Conservation (phyloP, 1,140 invertebrate species). For the Maconellicoccus hirsutus region DNA sequence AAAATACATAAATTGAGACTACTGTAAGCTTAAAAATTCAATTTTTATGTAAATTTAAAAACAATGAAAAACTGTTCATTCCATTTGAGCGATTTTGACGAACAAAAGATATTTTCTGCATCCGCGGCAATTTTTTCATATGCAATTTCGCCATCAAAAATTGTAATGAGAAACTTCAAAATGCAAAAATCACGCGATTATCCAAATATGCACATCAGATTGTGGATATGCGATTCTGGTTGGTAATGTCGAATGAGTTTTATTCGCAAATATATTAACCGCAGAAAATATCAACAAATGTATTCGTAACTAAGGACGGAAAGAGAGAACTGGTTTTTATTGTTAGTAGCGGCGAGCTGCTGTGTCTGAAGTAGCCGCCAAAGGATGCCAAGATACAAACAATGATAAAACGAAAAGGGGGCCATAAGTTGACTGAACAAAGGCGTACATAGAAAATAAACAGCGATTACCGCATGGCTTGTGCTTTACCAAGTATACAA, state of each 20-base stretch:
- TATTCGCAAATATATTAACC: constrained; percentile 19
- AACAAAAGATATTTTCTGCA: too few species aligned
- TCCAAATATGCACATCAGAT: background rate
- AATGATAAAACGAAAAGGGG: constrained; percentile 21
- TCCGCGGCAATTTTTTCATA: too few species aligned
- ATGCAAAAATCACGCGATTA: background rate
- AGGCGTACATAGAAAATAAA: constrained; percentile 10
- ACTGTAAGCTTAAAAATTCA: too few species aligned
- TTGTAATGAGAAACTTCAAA: too few species aligned
- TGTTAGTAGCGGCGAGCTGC: constrained; percentile 16
- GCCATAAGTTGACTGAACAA: constrained; percentile 20
- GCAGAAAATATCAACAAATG: constrained; percentile 18
- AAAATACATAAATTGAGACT: too few species aligned
- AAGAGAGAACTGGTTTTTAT: constrained; percentile 17
- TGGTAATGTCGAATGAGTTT: constrained; percentile 10
- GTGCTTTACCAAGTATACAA: background rate
- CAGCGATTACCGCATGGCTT: background rate
- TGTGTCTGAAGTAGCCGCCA: constrained; percentile 20
- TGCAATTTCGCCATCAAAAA: too few species aligned
- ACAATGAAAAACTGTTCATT: too few species aligned
- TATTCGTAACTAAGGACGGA: constrained; percentile 9
- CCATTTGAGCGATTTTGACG: too few species aligned
- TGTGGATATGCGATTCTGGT: background rate
- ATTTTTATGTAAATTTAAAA: too few species aligned
- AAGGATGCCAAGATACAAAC: constrained; percentile 22